Evolutionary conservation across 2,888 invertebrate genomes (phyloP), one percentile per base, ranked within the genome.

Genomic region (Alsophila aescularia): DNA sequence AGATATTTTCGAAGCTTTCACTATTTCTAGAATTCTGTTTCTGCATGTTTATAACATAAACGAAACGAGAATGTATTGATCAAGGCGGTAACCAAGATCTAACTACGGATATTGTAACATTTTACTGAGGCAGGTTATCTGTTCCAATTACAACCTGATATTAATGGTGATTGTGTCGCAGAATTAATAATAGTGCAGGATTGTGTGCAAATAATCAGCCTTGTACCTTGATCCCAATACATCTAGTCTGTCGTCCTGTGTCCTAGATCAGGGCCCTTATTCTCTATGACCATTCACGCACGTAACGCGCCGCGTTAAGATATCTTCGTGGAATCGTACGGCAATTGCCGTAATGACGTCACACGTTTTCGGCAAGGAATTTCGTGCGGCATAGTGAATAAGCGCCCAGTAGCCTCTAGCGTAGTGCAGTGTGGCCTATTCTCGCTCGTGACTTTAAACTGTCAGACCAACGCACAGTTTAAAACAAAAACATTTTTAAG

Each of bases 211-310:
- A 67, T 60, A 56, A 48, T 49, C 41, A 29, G 48, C 58, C 64
- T 67, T 58, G 55, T 63, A 58, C 73, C 74, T 73, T 75, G 74
- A 73, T 72, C 72, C 52, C 45, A 65, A 69, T 72, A 61, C 52
- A 50, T 57, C 56, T 52, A 60, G 61, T 58, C 40, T 52, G 55
- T 45, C 41, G 57, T 55, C 51, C 53, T 61, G 58, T 43, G 52
- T 51, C 58, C 62, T 70, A 69, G 66, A 58, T 48, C 62, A 56
- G n/a, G n/a, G n/a, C n/a, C n/a, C n/a, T n/a, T n/a, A n/a, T n/a
- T n/a, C n/a, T n/a, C n/a, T n/a, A n/a, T n/a, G n/a, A n/a, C n/a
- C n/a, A n/a, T n/a, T n/a, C n/a, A n/a, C n/a, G n/a, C n/a, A n/a
- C n/a, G n/a, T n/a, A n/a, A n/a, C n/a, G n/a, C n/a, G n/a, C n/a